These are phyloP conservation scores for Epinephelus fuscoguttatus DNA, from an alignment of 2,113 vertebrate species.

Conservation along the genomic window DNA sequence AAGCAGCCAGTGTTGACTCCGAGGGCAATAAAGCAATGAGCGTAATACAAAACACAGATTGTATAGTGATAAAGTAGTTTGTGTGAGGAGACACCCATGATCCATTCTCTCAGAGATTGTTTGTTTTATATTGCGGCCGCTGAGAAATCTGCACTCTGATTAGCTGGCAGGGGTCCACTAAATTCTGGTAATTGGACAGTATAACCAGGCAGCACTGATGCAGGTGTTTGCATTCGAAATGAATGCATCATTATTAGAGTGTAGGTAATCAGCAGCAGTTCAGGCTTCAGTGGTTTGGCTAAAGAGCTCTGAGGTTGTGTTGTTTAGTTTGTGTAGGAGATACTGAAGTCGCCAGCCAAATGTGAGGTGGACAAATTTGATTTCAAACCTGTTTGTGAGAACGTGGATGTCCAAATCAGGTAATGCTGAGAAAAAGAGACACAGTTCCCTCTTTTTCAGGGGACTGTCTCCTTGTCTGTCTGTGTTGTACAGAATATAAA, in stretches of 20 bases:
- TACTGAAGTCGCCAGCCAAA: background rate
- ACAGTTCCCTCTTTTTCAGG: no score
- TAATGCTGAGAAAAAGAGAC: no score
- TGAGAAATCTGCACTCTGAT: background rate
- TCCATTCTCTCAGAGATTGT: background rate
- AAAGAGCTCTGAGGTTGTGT: background rate
- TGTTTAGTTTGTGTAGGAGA: background rate
- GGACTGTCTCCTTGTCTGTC: no score
- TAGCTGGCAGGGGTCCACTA: background rate
- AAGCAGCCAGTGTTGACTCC: conserved; percentile 20
- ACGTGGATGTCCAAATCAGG: no score
- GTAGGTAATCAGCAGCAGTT: background rate
- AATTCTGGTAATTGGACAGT: background rate
- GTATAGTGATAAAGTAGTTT: background rate
- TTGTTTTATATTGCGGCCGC: background rate
- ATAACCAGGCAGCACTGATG: background rate
- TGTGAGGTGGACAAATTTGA: background rate
- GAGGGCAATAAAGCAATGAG: background rate
- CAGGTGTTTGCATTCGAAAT: background rate
- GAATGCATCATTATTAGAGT: background rate
- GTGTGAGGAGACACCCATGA: background rate
- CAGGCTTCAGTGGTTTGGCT: background rate
- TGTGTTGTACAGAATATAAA: no score
- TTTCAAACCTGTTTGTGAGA: no score
- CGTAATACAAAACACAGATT: background rate